Evolutionary conservation across 2,888 invertebrate species (phyloP), one percentile per base, ranked within the genome.

Genomic region (Teleogryllus oceanicus): DNA sequence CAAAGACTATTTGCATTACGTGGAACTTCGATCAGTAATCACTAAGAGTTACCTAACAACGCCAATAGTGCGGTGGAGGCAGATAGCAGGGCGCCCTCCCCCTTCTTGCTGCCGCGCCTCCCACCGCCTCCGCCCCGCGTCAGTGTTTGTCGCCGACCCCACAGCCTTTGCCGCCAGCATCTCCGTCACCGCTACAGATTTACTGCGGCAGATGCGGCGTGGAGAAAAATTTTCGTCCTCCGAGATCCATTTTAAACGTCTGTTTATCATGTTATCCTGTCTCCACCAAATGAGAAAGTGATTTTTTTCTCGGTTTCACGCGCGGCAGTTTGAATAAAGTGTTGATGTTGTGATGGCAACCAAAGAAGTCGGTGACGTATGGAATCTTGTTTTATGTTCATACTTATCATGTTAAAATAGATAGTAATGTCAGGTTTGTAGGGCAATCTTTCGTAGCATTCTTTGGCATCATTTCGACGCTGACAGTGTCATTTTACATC

Each of bases 261-360:
- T 62, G 62, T 62, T 62, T 62, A 62, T 62, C 62, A 62, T 62
- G 62, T 62, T 62, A 62, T 13, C n/a, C 62, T 62, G 62, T 62
- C 62, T n/a, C 62, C 62, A n/a, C n/a, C 16, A 62, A 62, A 62
- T 62, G n/a, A 62, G 13, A 62, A 18, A 37, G 37, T n/a, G n/a
- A 18, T 62, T 62, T 62, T 62, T n/a, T 62, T 62, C 62, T 13
- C 16, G 62, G 62, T 18, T 62, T 62, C 62, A 62, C 62, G 62
- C n/a, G 62, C 13, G n/a, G n/a, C n/a, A 18, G 16, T 62, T 62
- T n/a, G 62, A 62, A 62, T 62, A 62, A 62, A 62, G 62, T 62
- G 62, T n/a, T 62, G 62, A 62, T 62, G 62, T 62, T 62, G 62
- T 62, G 13, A 62, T 62, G 62, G 62, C 13, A 8, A 37, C 37